Conservation (phyloP, 2,797 vertebrate species). For the Epinephelus malabaricus region DNA sequence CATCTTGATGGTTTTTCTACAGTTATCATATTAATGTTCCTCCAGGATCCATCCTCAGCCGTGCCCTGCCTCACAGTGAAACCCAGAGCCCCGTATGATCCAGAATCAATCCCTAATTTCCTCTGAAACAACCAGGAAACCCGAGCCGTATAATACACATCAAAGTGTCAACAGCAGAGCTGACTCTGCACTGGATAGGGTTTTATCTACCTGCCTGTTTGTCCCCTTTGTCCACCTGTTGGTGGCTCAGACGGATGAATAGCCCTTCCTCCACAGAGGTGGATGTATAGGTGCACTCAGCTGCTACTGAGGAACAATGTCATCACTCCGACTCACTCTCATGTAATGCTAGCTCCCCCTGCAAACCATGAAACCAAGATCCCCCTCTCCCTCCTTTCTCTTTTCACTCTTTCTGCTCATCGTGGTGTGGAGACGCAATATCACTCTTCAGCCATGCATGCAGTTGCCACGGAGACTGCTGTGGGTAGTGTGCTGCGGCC, state of each 20-base stretch:
- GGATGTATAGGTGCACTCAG: constrained; percentile 73
- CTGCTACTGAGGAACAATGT: constrained; percentile 79
- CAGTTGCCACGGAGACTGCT: constrained; percentile 74
- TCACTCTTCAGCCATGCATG: constrained; percentile 78
- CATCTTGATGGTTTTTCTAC: constrained; percentile 13
- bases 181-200: constrained; percentile 13
- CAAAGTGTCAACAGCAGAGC: constrained; percentile 47
- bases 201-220: constrained; percentile 44
- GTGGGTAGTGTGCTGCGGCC: constrained; percentile 34
- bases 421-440: constrained; percentile 66
- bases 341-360: constrained; percentile 80
- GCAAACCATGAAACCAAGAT: constrained; percentile 79
- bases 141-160: constrained; percentile 50
- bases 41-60: constrained; percentile 19
- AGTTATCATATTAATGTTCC: constrained; percentile 10
- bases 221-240: constrained; percentile 53
- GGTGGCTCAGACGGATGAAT: constrained; percentile 61
- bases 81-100: constrained; percentile 30
- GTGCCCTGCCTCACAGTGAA: constrained; percentile 19
- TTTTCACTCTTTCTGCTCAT: constrained; percentile 77
- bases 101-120: constrained; percentile 68
- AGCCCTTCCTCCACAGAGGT: constrained; percentile 49
- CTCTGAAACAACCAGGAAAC: constrained; percentile 63
- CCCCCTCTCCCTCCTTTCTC: constrained; percentile 67
- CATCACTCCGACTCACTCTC: constrained; percentile 81